Percentiles rank a stretch among this genome's conserved stretches.
Conservation (phyloP, 2,797 vertebrate genomes). For the Emys orbicularis region DNA sequence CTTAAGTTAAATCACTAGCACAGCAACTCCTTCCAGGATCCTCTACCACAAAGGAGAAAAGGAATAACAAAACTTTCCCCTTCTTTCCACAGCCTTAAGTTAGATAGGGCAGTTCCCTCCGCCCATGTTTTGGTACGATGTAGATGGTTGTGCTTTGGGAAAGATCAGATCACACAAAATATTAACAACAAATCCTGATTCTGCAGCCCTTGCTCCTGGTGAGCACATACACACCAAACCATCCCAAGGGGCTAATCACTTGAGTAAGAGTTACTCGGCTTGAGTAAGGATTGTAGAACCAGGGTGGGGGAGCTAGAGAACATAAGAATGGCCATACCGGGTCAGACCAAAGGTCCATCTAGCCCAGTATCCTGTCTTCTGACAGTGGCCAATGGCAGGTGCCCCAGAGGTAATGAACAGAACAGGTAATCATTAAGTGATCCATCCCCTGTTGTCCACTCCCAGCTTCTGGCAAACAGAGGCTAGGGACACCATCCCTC, state of each 20-base stretch:
- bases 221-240: not conserved
- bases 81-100: not conserved
- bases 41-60: not conserved
- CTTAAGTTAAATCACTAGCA: not conserved
- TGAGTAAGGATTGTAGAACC: not conserved
- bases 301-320: not conserved
- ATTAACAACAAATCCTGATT: not conserved
- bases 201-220: not conserved
- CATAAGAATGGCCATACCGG: too few relatives aligned
- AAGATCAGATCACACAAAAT: not conserved
- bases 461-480: too few relatives aligned
- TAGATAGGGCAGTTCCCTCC: not conserved
- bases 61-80: not conserved
- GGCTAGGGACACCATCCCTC: too few relatives aligned
- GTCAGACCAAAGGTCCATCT: too few relatives aligned
- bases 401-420: too few relatives aligned
- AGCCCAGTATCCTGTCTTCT: too few relatives aligned
- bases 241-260: not conserved
- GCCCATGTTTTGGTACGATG: not conserved
- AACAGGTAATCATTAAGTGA: too few relatives aligned
- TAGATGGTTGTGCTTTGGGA: not conserved
- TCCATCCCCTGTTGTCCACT: too few relatives aligned
- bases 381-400: too few relatives aligned
- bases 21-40: not conserved
- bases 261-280: not conserved